phyloP scores from a whole-genome alignment of 2,797 vertebrate genomes.

The Aratinga solstitialis region DNA sequence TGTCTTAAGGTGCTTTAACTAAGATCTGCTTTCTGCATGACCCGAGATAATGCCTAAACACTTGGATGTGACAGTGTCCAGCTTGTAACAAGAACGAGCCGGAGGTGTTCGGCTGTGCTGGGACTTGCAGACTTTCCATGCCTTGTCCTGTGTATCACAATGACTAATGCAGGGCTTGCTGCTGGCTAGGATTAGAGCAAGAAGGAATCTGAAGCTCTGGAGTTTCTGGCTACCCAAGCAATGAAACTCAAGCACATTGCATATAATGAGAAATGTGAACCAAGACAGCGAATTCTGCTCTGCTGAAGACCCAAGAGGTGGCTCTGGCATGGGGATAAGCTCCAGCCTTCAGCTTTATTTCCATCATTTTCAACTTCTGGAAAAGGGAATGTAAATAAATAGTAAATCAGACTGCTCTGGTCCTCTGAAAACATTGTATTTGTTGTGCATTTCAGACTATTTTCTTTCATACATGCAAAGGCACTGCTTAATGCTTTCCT shows the following conservation, averaged over 20 bases:
- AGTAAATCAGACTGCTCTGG: neutral
- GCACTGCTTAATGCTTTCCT: too few relatives aligned
- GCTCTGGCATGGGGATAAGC: neutral
- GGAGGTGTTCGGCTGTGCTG: neutral
- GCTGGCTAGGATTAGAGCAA: neutral
- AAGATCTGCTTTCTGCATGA: neutral
- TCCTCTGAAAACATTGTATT: neutral
- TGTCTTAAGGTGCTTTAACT: neutral
- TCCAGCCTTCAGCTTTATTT: neutral
- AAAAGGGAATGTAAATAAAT: neutral
- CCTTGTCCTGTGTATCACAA: neutral
- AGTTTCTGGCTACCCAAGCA: neutral
- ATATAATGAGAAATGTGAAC: neutral
- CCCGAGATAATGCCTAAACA: neutral
- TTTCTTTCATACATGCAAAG: neutral
- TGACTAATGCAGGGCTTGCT: neutral
- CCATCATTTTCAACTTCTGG: neutral
- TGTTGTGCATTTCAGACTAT: neutral
- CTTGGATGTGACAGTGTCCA: neutral
- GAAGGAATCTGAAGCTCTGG: neutral
- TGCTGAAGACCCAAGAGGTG: accelerated
- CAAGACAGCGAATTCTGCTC: neutral
- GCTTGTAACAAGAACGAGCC: neutral
- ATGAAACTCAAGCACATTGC: neutral
- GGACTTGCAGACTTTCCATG: neutral